phyloP scores from a whole-genome alignment of 2,113 vertebrate genomes.

The Picathartes gymnocephalus region DNA sequence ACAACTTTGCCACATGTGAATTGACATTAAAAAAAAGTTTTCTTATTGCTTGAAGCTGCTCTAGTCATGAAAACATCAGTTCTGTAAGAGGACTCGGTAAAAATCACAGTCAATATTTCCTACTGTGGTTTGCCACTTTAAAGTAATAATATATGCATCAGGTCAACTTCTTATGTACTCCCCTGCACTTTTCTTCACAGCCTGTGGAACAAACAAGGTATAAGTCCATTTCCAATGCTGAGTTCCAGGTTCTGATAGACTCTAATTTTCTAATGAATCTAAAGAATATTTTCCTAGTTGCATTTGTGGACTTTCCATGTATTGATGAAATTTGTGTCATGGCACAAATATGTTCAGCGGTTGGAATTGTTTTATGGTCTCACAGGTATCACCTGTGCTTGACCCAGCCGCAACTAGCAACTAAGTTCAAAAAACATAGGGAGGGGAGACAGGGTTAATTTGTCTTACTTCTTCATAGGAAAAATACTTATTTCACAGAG shows the following conservation, averaged over 20 bases:
- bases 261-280: neutral
- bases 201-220: neutral
- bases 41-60: neutral
- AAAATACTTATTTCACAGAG: neutral
- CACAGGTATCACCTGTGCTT: neutral
- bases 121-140: neutral
- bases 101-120: neutral
- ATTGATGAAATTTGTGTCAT: constrained; percentile 27
- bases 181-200: neutral
- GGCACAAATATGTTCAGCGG: neutral
- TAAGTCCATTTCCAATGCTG: neutral
- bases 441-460: neutral
- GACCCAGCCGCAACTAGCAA: neutral
- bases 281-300: neutral
- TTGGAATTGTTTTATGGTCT: neutral
- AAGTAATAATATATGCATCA: neutral
- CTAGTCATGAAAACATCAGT: neutral
- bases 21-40: neutral
- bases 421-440: neutral
- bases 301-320: neutral
- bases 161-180: neutral
- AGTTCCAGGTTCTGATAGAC: neutral
- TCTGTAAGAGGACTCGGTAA: neutral
- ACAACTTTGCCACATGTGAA: neutral
- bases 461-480: neutral